Percentiles rank a stretch among this genome's conserved stretches.
phyloP scores from a whole-genome alignment of 2,113 vertebrate species.

The Phalacrocorax brasilianus region DNA sequence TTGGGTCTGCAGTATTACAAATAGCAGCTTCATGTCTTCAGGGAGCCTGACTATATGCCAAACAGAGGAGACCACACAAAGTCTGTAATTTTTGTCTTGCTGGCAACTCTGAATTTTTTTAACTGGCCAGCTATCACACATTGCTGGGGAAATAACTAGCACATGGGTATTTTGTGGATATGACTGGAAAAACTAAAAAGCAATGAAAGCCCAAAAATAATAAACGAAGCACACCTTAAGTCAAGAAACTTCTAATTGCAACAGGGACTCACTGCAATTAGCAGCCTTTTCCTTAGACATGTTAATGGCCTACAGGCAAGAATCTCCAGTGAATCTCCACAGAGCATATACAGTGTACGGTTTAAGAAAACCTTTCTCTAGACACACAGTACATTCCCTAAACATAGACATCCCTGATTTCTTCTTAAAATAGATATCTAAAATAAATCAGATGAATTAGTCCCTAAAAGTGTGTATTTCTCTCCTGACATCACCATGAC shows the following conservation, averaged over 20 bases:
- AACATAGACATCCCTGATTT: neutral
- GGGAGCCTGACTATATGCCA: neutral
- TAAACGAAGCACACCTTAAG: neutral
- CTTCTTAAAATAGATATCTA: neutral
- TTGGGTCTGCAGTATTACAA: neutral
- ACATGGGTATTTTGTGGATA: neutral
- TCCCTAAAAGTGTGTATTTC: neutral
- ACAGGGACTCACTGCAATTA: neutral
- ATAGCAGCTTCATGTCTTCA: neutral
- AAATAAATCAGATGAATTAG: neutral
- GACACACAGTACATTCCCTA: neutral
- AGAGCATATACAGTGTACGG: neutral
- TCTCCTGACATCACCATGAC: neutral
- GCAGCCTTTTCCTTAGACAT: neutral
- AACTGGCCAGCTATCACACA: neutral
- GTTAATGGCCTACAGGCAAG: neutral
- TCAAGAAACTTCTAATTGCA: neutral
- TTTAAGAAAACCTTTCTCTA: neutral
- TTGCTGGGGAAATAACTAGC: neutral
- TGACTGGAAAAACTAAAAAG: neutral
- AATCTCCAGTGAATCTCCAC: neutral
- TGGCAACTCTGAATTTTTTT: constrained; percentile 15
- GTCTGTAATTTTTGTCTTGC: neutral
- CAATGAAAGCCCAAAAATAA: neutral
- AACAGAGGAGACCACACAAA: neutral